Evolutionary conservation across 2,888 invertebrate genomes (phyloP).

Genomic region (Rhyacophila evoluta): DNA sequence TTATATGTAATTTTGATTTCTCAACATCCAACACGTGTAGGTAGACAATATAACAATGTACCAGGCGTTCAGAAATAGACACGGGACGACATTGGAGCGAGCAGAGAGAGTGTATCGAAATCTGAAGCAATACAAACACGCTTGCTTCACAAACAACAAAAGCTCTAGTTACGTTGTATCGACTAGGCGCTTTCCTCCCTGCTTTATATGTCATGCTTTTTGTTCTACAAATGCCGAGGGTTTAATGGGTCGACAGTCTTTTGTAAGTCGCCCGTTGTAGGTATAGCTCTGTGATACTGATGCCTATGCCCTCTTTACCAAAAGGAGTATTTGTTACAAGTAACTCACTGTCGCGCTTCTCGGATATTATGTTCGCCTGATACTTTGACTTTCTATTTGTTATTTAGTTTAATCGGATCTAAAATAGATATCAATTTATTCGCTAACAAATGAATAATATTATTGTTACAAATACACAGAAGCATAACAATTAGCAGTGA

Average conservation of each 20-base stretch:
- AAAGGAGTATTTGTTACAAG: neutral
- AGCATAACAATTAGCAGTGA: too few relatives aligned
- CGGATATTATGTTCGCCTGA: neutral
- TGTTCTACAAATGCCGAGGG: conserved; percentile 53
- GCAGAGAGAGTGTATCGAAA: neutral
- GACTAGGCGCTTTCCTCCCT: conserved; percentile 25
- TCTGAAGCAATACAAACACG: conserved; percentile 15
- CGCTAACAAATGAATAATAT: too few relatives aligned
- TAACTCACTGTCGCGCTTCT: neutral
- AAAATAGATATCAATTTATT: too few relatives aligned
- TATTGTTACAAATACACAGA: too few relatives aligned
- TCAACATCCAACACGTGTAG: neutral
- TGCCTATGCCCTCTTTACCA: neutral
- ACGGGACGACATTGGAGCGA: neutral
- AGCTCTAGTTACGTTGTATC: conserved; percentile 34
- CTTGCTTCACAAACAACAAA: conserved; percentile 32
- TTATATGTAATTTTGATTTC: neutral
- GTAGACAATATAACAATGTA: neutral
- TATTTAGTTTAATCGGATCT: too few relatives aligned
- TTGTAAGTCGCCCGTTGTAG: conserved; percentile 34
- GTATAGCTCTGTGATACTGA: neutral
- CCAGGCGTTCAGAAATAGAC: neutral
- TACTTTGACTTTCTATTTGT: neutral
- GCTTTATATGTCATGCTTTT: conserved; percentile 53
- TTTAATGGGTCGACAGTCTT: conserved; percentile 44